Conservation (phyloP, 2,888 invertebrate genomes). For the Spodoptera picta region DNA sequence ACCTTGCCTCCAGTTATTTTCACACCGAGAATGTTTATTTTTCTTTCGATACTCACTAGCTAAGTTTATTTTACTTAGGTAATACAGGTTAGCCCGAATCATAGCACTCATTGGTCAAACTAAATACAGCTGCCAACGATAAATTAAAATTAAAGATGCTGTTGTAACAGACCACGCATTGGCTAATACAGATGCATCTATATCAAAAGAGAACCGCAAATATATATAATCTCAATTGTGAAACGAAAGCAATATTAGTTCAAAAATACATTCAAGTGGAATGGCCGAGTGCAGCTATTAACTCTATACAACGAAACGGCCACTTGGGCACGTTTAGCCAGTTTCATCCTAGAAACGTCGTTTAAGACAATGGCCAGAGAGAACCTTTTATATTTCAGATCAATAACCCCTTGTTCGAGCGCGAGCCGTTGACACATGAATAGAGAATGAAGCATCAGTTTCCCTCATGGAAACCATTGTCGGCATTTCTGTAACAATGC, state of each 20-base stretch:
- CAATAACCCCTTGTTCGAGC: slow-evolving; percentile 78
- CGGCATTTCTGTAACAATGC: slow-evolving; percentile 59
- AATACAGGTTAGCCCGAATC: slow-evolving; percentile 27
- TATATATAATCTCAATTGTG: slow-evolving; percentile 67
- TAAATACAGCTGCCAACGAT: slow-evolving; percentile 29
- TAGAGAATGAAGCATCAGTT: slow-evolving; percentile 71
- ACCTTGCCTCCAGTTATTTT: slow-evolving; percentile 28
- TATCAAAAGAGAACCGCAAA: slow-evolving; percentile 60
- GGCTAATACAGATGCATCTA: slow-evolving; percentile 52
- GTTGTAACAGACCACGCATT: slow-evolving; percentile 40
- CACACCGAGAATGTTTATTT: slow-evolving; percentile 25
- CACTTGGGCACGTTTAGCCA: slow-evolving; percentile 82
- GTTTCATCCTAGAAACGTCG: slow-evolving; percentile 67
- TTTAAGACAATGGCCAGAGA: slow-evolving; percentile 80
- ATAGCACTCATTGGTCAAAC: slow-evolving; percentile 22
- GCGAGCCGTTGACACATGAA: slow-evolving; percentile 79
- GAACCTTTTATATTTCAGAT: slow-evolving; percentile 80
- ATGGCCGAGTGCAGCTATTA: slow-evolving; percentile 64
- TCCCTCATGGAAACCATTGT: slow-evolving; percentile 72
- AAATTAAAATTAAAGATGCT: slow-evolving; percentile 38
- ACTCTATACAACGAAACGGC: slow-evolving; percentile 59
- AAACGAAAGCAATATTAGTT: slow-evolving; percentile 73
- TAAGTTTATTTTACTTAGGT: slow-evolving; percentile 34
- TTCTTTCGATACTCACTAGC: slow-evolving; percentile 13
- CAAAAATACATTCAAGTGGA: slow-evolving; percentile 67